These are phyloP conservation scores for Urosaurus nigricauda DNA, from an alignment of 2,797 vertebrate genomes.

Conservation along the genomic window DNA sequence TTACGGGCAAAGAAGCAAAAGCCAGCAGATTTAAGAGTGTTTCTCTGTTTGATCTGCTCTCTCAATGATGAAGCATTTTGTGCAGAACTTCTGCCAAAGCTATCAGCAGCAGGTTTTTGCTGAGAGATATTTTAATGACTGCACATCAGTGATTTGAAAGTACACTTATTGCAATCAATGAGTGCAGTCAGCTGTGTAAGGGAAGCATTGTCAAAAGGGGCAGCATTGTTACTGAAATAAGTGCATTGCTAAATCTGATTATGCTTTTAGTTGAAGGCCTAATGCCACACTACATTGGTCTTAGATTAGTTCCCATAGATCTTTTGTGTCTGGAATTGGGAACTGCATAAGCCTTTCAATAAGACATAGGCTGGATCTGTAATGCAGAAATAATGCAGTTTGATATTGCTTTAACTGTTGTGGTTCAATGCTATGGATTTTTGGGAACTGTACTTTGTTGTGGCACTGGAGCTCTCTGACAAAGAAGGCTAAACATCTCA, in stretches of 20 bases:
- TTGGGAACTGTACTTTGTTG: too few relatives aligned
- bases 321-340: constrained; percentile 57
- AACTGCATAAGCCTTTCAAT: constrained; percentile 58
- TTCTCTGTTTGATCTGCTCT: constrained; percentile 23
- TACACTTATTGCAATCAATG: constrained; percentile 74
- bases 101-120: constrained; percentile 58
- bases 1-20: background rate
- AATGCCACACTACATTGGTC: constrained; percentile 71
- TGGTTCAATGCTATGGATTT: too few relatives aligned
- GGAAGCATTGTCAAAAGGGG: constrained; percentile 68
- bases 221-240: constrained; percentile 74
- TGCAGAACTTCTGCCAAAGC: constrained; percentile 39
- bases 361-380: constrained; percentile 44
- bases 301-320: constrained; percentile 69
- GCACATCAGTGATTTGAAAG: constrained; percentile 69
- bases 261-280: constrained; percentile 57
- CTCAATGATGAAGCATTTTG: constrained; percentile 37
- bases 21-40: background rate
- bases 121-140: constrained; percentile 66
- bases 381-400: too few relatives aligned
- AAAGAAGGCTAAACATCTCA: too few relatives aligned
- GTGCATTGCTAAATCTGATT: constrained; percentile 74
- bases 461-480: too few relatives aligned
- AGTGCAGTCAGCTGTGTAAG: constrained; percentile 73
- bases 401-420: too few relatives aligned